phyloP scores from a whole-genome alignment of 2,113 vertebrate genomes.

The Polypterus senegalus region DNA sequence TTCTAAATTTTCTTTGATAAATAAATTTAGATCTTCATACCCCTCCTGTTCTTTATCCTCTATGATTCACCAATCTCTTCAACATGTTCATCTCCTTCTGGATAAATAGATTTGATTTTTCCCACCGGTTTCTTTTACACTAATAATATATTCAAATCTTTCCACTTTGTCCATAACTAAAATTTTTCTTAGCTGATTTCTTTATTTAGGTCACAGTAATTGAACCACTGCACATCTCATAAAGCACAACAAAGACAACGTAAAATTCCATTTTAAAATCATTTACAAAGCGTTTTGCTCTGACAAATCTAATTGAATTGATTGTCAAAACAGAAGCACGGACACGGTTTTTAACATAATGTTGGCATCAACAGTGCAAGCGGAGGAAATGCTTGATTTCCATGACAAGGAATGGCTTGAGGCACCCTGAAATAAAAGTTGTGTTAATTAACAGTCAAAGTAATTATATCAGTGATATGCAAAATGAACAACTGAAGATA shows the following conservation, averaged over 20 bases:
- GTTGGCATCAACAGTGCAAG: neutral
- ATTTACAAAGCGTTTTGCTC: neutral
- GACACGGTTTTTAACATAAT: neutral
- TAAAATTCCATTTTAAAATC: neutral
- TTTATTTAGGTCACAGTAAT: neutral
- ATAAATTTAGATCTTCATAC: no score
- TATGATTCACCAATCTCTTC: no score
- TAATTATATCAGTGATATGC: neutral
- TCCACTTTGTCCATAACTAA: neutral
- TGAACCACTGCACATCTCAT: neutral
- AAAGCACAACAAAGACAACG: neutral
- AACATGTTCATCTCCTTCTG: no score
- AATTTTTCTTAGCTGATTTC: neutral
- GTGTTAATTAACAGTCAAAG: constrained; percentile 10
- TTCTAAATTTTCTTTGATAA: no score
- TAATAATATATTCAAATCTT: no score
- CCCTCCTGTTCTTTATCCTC: no score
- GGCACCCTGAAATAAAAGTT: neutral
- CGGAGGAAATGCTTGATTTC: constrained; percentile 5
- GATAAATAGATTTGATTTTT: no score
- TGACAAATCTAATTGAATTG: constrained; percentile 2
- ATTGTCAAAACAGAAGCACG: constrained; percentile 6
- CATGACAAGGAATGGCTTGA: constrained; percentile 4
- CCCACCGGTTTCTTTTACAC: no score
- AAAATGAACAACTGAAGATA: neutral